Evolutionary conservation across 2,888 invertebrate species (phyloP).

Genomic region (Lasioglossum leucozonium): DNA sequence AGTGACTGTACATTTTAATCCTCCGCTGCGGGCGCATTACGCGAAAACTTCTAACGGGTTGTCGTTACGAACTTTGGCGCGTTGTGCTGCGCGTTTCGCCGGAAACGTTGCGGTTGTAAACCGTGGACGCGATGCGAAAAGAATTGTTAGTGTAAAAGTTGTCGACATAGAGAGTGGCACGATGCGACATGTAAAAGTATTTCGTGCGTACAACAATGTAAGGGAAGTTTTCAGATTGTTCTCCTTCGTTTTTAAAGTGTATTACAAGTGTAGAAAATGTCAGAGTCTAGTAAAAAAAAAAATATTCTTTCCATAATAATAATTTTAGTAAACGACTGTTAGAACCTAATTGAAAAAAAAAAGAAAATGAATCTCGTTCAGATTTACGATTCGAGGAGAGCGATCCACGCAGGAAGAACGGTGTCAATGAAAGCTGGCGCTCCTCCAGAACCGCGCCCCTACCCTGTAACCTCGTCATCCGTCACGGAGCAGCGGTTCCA

Average conservation of each 20-base stretch:
- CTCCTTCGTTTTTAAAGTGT: too few species aligned
- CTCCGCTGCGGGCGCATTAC: not conserved
- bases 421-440: not conserved
- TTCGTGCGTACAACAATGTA: not conserved
- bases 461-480: not conserved
- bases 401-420: not conserved
- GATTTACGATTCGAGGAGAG: not conserved
- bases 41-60: not conserved
- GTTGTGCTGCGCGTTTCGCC: not conserved
- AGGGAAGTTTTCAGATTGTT: not conserved
- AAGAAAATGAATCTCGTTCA: not conserved
- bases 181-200: not conserved
- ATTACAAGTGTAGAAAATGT: too few species aligned
- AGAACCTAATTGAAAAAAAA: not conserved
- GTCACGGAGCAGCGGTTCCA: conserved; percentile 25
- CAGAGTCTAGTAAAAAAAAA: not conserved
- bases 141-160: not conserved
- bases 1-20: not conserved
- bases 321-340: not conserved
- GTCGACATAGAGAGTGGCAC: not conserved
- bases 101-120: not conserved
- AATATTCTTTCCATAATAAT: too few species aligned
- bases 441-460: not conserved
- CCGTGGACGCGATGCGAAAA: not conserved
- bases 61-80: not conserved